phyloP scores from a whole-genome alignment of 2,113 vertebrate genomes.

The Tetrax tetrax region DNA sequence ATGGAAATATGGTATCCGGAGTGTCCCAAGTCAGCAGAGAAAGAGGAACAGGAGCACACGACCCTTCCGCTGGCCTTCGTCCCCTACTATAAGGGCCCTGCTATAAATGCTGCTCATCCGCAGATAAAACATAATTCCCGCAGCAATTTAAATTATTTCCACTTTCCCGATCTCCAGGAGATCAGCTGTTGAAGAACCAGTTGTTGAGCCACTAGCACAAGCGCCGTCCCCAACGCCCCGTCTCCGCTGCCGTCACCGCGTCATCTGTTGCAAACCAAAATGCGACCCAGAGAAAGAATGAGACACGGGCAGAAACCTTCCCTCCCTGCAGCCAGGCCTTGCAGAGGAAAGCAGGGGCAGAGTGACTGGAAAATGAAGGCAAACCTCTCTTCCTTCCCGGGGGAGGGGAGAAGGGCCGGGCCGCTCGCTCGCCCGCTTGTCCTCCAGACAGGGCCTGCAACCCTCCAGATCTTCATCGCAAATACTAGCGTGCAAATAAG shows the following conservation, averaged over 20 bases:
- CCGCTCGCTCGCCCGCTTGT: too few species aligned
- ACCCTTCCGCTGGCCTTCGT: background rate
- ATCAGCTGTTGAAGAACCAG: background rate
- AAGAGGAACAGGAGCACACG: background rate
- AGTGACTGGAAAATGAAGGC: fast-evolving
- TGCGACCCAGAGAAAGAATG: fast-evolving
- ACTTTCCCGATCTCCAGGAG: background rate
- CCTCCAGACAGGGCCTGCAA: fast-evolving
- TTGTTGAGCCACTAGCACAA: too few species aligned
- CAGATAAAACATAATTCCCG: background rate
- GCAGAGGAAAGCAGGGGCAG: too few species aligned
- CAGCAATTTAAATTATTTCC: background rate
- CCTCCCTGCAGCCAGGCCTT: background rate
- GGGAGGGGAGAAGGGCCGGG: background rate
- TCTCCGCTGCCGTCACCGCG: background rate
- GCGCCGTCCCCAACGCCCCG: too few species aligned
- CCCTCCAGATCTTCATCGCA: background rate
- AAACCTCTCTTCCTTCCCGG: too few species aligned
- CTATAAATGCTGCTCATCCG: fast-evolving
- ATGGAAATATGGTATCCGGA: background rate
- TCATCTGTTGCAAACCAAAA: background rate
- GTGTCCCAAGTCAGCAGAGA: background rate
- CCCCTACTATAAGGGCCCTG: fast-evolving
- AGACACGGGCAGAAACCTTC: fast-evolving
- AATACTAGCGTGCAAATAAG: too few species aligned